Evolutionary conservation across 30 jellyfish, hydroid and myxozoan genomes (phyloP).

Genomic region (Hydractinia echinata): DNA sequence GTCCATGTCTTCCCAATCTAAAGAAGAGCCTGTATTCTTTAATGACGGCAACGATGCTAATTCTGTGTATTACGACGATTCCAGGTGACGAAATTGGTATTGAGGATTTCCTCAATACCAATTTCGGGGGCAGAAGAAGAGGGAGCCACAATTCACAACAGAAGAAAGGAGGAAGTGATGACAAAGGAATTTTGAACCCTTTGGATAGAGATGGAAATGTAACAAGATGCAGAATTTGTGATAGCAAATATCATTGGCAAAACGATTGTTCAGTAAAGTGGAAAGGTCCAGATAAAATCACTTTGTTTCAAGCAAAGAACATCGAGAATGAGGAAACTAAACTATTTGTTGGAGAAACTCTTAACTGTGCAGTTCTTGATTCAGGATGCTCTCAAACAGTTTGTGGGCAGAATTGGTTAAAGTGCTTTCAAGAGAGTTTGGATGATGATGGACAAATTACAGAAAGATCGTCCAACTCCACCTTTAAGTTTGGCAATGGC

Average conservation of each 20-base stretch:
- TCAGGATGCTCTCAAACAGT: slow-evolving; percentile 35
- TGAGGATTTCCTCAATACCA: not conserved
- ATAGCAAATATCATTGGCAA: slow-evolving; percentile 41
- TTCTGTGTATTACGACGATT: slow-evolving; percentile 10
- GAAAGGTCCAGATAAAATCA: slow-evolving; percentile 1
- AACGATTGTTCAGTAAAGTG: slow-evolving; percentile 33
- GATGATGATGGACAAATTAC: not conserved
- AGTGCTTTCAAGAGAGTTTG: slow-evolving; percentile 11
- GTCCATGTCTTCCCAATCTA: not conserved
- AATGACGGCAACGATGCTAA: not conserved
- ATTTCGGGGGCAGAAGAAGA: not conserved
- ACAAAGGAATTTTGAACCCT: slow-evolving; percentile 27
- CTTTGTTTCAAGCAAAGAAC: not conserved
- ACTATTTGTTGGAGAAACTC: slow-evolving; percentile 28
- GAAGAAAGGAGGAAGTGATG: slow-evolving; percentile 7
- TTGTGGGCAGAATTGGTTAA: slow-evolving; percentile 32
- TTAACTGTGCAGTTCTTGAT: slow-evolving; percentile 29
- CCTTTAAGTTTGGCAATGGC: slow-evolving; percentile 32
- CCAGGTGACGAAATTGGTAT: slow-evolving; percentile 22
- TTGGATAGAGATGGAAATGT: slow-evolving; percentile 25
- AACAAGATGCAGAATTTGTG: slow-evolving; percentile 46
- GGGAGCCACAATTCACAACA: not conserved
- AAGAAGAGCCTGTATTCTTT: slow-evolving; percentile 14
- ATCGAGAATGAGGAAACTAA: not conserved
- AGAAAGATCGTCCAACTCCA: not conserved